phyloP scores from a whole-genome alignment of 2,113 vertebrate genomes.

The Chinchilla lanigera region DNA sequence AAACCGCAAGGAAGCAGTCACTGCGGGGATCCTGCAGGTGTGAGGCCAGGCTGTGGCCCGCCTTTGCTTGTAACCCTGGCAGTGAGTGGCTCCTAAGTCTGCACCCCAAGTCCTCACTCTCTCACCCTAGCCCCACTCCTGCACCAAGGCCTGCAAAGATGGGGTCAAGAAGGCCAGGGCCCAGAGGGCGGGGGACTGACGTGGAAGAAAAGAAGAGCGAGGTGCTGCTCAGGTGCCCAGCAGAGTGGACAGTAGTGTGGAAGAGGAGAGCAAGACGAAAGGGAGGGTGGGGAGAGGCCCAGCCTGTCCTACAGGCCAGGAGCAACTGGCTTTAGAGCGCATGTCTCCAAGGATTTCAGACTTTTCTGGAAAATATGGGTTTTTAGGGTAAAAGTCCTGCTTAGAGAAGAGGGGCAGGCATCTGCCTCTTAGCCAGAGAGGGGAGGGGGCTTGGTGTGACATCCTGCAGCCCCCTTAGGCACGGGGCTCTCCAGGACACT shows the following conservation, averaged over 20 bases:
- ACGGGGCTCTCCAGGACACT: background rate
- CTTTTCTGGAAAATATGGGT: background rate
- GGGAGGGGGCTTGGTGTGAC: background rate
- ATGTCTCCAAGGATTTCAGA: background rate
- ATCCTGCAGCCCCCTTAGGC: background rate
- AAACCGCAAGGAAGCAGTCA: background rate
- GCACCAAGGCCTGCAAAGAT: background rate
- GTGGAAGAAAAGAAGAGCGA: background rate
- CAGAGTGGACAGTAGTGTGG: background rate
- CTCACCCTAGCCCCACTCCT: no score
- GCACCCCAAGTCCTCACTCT: background rate
- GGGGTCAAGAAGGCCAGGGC: background rate
- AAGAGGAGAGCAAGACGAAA: background rate
- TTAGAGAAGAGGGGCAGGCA: background rate
- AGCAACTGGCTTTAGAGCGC: background rate
- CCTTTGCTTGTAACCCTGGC: background rate
- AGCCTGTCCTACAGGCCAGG: background rate
- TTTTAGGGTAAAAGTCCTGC: background rate
- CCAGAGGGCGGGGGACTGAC: background rate
- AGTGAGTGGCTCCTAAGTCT: background rate
- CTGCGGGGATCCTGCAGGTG: background rate
- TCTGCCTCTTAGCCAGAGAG: background rate
- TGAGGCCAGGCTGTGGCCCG: background rate
- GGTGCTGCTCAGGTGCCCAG: background rate
- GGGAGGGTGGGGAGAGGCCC: background rate